phyloP scores from a whole-genome alignment of 2,113 vertebrate species.

The Myanophis thanlyinensis region DNA sequence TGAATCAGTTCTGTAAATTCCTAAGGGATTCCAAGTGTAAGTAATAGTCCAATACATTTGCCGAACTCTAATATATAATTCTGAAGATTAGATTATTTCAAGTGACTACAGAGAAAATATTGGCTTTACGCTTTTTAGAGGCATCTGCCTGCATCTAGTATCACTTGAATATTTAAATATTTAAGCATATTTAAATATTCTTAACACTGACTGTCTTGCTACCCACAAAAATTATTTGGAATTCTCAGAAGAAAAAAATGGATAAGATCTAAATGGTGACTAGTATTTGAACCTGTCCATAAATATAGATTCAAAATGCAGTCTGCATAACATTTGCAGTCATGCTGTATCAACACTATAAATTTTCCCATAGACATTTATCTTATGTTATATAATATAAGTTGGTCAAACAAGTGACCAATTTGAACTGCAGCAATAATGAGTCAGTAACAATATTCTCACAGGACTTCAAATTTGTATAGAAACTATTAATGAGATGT shows the following conservation, averaged over 20 bases:
- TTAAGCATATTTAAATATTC: neutral
- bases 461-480: neutral
- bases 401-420: constrained; percentile 4
- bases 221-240: neutral
- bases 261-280: neutral
- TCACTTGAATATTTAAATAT: neutral
- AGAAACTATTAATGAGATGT: neutral
- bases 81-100: neutral
- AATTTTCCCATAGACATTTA: constrained; percentile 6
- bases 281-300: neutral
- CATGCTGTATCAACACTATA: neutral
- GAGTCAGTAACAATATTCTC: neutral
- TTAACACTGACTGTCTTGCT: neutral
- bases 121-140: neutral
- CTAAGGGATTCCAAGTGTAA: neutral
- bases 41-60: neutral
- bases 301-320: neutral
- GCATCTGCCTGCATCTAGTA: neutral
- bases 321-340: neutral
- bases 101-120: neutral
- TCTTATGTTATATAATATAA: constrained; percentile 15
- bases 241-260: neutral
- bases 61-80: neutral
- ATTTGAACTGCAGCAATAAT: neutral
- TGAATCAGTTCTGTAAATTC: neutral